A percentile compares a stretch with the other conserved stretches of the same genome.
Conservation (phyloP, 2,797 vertebrate species). For the Girardinus metallicus region DNA sequence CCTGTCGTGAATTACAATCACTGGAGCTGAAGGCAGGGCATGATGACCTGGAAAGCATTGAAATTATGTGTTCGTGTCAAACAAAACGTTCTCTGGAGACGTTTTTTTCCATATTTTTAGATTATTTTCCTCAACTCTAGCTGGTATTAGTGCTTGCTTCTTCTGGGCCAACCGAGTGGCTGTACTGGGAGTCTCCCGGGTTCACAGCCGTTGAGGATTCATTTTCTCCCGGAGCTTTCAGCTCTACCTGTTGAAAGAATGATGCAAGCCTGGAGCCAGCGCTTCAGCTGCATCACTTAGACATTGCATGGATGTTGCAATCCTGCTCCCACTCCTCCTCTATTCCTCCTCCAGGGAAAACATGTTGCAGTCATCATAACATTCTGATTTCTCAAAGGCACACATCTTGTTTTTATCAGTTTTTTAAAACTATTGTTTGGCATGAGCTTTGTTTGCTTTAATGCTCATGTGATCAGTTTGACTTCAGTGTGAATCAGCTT, state of each 20-base stretch:
- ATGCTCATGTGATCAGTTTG: not conserved
- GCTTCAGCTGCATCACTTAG: slow-evolving; percentile 27
- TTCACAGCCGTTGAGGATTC: slow-evolving; percentile 37
- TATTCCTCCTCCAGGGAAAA: slow-evolving; percentile 37
- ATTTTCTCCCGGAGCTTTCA: slow-evolving; percentile 50
- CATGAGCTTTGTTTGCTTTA: not conserved
- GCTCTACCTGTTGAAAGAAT: slow-evolving; percentile 70
- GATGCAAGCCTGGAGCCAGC: slow-evolving; percentile 65
- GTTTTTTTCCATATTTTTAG: not conserved
- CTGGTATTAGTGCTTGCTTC: not conserved
- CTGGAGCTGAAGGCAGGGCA: not conserved
- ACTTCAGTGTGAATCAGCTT: not conserved
- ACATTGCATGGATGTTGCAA: slow-evolving; percentile 53
- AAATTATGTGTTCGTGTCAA: not conserved
- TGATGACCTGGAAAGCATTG: not conserved
- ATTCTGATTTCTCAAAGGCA: slow-evolving; percentile 40
- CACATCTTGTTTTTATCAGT: slow-evolving; percentile 21
- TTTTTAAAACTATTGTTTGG: slow-evolving; percentile 24
- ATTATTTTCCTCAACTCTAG: not conserved
- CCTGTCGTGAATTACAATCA: not conserved
- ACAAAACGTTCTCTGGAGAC: not conserved
- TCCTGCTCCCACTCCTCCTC: slow-evolving; percentile 30
- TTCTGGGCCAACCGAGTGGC: not conserved
- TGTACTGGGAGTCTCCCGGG: slow-evolving; percentile 38
- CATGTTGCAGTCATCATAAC: slow-evolving; percentile 41